Conservation (phyloP, 2,888 invertebrate genomes). For the Corythucha ciliata region DNA sequence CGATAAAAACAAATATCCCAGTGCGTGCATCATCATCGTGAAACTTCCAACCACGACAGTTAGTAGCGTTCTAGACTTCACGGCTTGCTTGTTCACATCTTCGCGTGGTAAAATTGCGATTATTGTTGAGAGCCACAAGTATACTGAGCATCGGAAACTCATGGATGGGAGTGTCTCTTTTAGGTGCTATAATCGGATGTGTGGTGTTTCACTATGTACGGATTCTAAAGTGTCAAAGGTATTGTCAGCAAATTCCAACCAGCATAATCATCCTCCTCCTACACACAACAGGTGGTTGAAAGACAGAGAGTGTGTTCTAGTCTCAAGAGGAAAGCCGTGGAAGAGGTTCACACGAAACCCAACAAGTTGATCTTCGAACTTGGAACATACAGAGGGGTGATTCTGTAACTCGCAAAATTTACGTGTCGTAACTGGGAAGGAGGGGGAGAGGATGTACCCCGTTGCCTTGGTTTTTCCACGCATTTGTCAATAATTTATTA, state of each 20-base stretch:
- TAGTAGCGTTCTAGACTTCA: too few relatives aligned
- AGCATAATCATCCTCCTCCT: slow-evolving; percentile 10
- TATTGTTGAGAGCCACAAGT: neutral
- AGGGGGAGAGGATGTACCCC: too few relatives aligned
- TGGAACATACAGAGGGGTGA: too few relatives aligned
- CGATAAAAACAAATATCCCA: too few relatives aligned
- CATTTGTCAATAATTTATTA: too few relatives aligned
- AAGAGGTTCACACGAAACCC: slow-evolving; percentile 13
- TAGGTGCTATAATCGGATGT: neutral
- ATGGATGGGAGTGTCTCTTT: neutral
- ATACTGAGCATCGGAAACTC: neutral
- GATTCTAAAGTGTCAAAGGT: slow-evolving; percentile 15
- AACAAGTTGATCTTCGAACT: slow-evolving; percentile 14
- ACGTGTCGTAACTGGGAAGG: too few relatives aligned
- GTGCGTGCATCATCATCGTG: too few relatives aligned
- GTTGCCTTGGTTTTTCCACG: too few relatives aligned
- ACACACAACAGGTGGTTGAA: slow-evolving; percentile 5
- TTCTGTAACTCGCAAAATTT: too few relatives aligned
- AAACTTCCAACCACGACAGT: too few relatives aligned
- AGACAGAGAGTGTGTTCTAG: slow-evolving; percentile 10
- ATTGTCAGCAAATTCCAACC: slow-evolving; percentile 2
- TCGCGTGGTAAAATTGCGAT: slow-evolving; percentile 6
- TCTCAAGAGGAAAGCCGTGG: slow-evolving; percentile 12
- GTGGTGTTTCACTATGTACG: slow-evolving; percentile 8
- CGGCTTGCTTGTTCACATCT: too few relatives aligned